Evolutionary conservation across 2,888 invertebrate genomes (phyloP).

Genomic region (Glaucopsyche alexis): DNA sequence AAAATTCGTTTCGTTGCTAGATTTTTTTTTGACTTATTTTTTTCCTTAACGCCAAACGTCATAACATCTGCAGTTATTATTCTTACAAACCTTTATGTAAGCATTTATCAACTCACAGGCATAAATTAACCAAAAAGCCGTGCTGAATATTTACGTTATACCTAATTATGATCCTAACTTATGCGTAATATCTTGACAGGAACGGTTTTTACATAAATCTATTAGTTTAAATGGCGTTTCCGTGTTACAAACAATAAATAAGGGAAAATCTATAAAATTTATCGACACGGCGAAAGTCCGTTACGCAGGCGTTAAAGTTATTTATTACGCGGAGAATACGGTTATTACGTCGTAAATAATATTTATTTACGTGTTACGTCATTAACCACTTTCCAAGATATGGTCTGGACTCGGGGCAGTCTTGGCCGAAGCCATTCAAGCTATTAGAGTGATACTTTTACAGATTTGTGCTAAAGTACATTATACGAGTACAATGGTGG

Average conservation of each 20-base stretch:
- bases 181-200: neutral
- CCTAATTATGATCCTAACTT: neutral
- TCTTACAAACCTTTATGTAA: no score
- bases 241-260: constrained; percentile 32
- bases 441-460: neutral
- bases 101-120: neutral
- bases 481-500: no score
- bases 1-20: no score
- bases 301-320: constrained; percentile 39
- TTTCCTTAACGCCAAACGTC: no score
- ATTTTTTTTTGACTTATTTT: no score
- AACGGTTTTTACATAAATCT: neutral
- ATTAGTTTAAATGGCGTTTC: constrained; percentile 24
- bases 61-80: no score
- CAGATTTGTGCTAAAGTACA: no score
- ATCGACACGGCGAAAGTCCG: constrained; percentile 34
- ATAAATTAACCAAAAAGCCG: no score
- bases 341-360: constrained; percentile 49
- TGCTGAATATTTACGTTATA: no score
- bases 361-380: constrained; percentile 47
- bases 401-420: constrained; percentile 5
- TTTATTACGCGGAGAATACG: constrained; percentile 45
- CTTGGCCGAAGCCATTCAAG: neutral
- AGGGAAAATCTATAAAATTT: constrained; percentile 38
- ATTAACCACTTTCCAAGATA: constrained; percentile 41